Conservation (phyloP, 2,113 vertebrate genomes). For the Aplodontia rufa region DNA sequence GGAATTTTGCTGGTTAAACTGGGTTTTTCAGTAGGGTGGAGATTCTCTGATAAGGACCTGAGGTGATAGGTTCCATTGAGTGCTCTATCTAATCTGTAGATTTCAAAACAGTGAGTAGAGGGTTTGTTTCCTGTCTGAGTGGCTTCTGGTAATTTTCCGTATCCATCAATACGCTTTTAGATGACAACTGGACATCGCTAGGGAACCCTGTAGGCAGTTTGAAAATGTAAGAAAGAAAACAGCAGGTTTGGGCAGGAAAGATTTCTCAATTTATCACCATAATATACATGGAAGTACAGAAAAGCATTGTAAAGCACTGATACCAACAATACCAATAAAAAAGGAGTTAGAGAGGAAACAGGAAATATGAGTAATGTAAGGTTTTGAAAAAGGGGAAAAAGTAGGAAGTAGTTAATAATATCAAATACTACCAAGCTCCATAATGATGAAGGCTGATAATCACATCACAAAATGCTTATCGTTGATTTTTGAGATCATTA, state of each 20-base stretch:
- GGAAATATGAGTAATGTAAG: background rate
- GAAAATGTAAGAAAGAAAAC: background rate
- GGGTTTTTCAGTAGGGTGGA: too few relatives aligned
- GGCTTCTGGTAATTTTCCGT: too few relatives aligned
- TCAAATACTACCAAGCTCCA: background rate
- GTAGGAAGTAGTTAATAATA: background rate
- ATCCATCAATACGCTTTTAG: too few relatives aligned
- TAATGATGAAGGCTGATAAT: constrained; percentile 20
- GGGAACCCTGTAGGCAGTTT: background rate
- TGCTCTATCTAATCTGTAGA: too few relatives aligned
- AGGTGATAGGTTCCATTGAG: too few relatives aligned
- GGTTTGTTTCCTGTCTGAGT: too few relatives aligned
- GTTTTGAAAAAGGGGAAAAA: constrained; percentile 25
- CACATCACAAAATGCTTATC: background rate
- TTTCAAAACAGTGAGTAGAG: too few relatives aligned
- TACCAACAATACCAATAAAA: background rate
- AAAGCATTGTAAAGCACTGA: background rate
- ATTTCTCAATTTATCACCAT: constrained; percentile 20
- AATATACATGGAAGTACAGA: background rate
- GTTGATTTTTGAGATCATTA: background rate
- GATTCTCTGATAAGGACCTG: too few relatives aligned
- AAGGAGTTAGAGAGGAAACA: constrained; percentile 25
- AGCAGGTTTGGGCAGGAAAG: background rate
- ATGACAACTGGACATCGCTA: background rate
- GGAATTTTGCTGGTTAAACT: too few relatives aligned